A percentile compares a stretch with the other conserved stretches of the same genome.
Evolutionary conservation across 35 echinoderm and acorn worm species (phyloP).

Genomic region (Holothuria glaberrima): DNA sequence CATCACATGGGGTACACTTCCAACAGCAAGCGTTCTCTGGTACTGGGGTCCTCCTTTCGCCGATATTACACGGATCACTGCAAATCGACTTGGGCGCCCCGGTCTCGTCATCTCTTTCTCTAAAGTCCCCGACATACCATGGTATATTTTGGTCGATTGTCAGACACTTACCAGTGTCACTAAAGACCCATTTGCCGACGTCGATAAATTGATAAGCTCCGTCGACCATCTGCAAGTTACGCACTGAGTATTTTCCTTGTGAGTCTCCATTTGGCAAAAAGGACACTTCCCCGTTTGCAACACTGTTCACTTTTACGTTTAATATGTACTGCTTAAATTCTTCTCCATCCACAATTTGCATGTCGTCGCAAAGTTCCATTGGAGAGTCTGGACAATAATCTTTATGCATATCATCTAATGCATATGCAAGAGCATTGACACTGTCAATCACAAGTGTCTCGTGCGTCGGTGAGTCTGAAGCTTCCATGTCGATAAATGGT

Average conservation of each 20-base stretch:
- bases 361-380: constrained; percentile 59
- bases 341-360: constrained; percentile 44
- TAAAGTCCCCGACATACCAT: constrained; percentile 66
- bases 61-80: constrained; percentile 69
- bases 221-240: constrained; percentile 73
- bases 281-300: constrained; percentile 67
- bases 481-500: constrained; percentile 45
- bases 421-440: constrained; percentile 71
- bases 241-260: constrained; percentile 72
- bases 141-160: constrained; percentile 50
- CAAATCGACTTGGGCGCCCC: constrained; percentile 80
- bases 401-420: constrained; percentile 73
- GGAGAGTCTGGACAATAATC: constrained; percentile 44
- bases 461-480: constrained; percentile 58
- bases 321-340: constrained; percentile 59
- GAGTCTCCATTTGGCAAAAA: constrained; percentile 78
- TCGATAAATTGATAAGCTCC: constrained; percentile 65
- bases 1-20: constrained; percentile 70
- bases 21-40: constrained; percentile 91
- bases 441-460: constrained; percentile 93
- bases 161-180: constrained; percentile 35
- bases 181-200: constrained; percentile 72
- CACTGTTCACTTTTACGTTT: constrained; percentile 63
- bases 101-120: constrained; percentile 32
- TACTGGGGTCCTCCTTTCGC: constrained; percentile 59